Evolutionary conservation across 2,888 invertebrate species (phyloP).

Genomic region (Rotaria macrura): DNA sequence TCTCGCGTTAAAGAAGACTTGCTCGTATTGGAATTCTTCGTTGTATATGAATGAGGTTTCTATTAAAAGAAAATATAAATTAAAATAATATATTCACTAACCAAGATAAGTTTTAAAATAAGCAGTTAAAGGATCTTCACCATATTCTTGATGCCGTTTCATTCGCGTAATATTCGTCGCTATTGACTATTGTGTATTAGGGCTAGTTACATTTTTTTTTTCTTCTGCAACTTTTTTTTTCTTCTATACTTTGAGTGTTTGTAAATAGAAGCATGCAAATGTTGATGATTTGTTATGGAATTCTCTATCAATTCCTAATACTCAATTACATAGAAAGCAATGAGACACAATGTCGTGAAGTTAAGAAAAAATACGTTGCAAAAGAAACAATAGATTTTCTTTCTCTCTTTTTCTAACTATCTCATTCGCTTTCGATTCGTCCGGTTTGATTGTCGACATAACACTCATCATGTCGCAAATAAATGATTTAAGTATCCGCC

Average conservation of each 20-base stretch:
- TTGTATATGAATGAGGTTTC: neutral
- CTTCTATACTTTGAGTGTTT: neutral
- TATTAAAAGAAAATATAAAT: neutral
- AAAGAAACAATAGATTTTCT: neutral
- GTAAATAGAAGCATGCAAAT: neutral
- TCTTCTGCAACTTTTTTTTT: neutral
- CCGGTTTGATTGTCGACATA: neutral
- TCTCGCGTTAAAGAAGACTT: neutral
- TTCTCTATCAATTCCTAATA: neutral
- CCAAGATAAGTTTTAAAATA: conserved; percentile 4
- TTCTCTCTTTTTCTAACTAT: neutral
- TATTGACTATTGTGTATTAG: neutral
- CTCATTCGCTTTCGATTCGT: neutral
- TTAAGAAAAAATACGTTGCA: neutral
- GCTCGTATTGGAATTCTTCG: neutral
- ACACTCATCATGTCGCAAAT: neutral
- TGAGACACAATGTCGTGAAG: neutral
- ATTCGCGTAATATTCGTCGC: neutral
- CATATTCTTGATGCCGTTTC: neutral
- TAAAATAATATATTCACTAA: neutral
- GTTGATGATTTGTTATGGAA: neutral
- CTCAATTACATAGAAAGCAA: neutral
- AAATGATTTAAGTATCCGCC: neutral
- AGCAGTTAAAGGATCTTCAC: neutral
- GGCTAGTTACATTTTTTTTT: neutral